phyloP scores from a whole-genome alignment of 1,140 invertebrate species.

The Trichonephila clavata region DNA sequence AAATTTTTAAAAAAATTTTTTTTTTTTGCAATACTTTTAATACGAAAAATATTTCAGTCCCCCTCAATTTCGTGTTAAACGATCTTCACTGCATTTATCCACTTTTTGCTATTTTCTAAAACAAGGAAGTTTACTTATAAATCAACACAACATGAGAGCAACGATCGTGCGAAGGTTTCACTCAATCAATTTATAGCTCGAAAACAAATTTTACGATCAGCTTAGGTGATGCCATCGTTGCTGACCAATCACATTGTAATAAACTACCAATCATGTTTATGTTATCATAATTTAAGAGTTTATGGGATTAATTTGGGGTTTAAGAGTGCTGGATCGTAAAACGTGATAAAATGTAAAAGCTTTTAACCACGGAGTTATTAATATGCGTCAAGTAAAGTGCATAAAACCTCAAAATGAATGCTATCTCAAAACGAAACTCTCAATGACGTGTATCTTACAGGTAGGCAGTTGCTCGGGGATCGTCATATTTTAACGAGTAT shows the following conservation, averaged over 20 bases:
- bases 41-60: no score
- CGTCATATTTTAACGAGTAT: background rate
- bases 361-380: background rate
- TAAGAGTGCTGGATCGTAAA: background rate
- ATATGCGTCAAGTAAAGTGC: background rate
- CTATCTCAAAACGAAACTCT: background rate
- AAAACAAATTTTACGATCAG: background rate
- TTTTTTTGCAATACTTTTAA: no score
- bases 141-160: no score
- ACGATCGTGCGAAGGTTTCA: background rate
- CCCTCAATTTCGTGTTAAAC: no score
- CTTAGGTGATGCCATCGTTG: background rate
- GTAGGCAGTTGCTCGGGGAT: no score
- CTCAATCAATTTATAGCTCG: slow-evolving; percentile 3
- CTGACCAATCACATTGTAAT: background rate
- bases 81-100: no score
- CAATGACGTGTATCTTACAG: background rate
- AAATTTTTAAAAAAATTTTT: no score
- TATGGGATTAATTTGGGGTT: background rate
- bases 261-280: background rate
- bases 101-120: no score
- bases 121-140: no score
- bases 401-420: background rate
- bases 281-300: background rate
- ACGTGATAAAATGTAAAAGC: background rate